Base-by-base conservation (phyloP, 1,140 invertebrate genomes). In the Macrobrachium nipponense region DNA sequence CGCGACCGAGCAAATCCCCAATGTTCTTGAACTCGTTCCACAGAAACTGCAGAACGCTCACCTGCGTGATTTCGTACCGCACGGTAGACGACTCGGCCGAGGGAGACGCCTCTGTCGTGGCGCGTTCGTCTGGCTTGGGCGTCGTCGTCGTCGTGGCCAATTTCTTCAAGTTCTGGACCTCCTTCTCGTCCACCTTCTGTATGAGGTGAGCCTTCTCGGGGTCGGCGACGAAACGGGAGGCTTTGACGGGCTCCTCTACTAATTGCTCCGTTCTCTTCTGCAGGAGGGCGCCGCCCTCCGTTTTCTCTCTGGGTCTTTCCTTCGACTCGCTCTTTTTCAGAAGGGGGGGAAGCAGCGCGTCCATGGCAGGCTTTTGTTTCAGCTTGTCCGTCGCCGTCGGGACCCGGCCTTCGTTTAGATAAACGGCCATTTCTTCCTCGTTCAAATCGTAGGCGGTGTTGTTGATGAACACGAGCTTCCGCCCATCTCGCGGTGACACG, bases 1-100 rank as follows among this genome's bases (percentile, higher is more conserved):
- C 68, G 7, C 68, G 18, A 11, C 68, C 20, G n/a, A 70, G n/a
- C n/a, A 70, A 11, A 43, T 70, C 68, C 15, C 68, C 68, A 20
- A 70, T 70, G 20, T 70, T 70, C 20, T n/a, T 23, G 20, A 70
- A 70, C 20, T 70, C 68, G 14, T 43, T 27, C 68, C 68, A 70
- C 14, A 70, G 12, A 8, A n/a, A 70, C 8, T 23, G 36, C 23
- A 70, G 68, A 10, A 70, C 68, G 20, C 23, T 27, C 5, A n/a
- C n/a, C 11, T 70, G 68, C 18, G 68, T 70, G 20, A 27, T 27
- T 43, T 70, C 68, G 20, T 70, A 70, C 17, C 23, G 20, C 17
- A 70, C 20, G 5, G 68, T 70, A 43, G 68, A 20, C 11, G 68
- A 17, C 11, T 70, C 68, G 5, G 5, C 68, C 2, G 7, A 2